phyloP scores from a whole-genome alignment of 2,888 invertebrate species.

The Latrodectus elegans region DNA sequence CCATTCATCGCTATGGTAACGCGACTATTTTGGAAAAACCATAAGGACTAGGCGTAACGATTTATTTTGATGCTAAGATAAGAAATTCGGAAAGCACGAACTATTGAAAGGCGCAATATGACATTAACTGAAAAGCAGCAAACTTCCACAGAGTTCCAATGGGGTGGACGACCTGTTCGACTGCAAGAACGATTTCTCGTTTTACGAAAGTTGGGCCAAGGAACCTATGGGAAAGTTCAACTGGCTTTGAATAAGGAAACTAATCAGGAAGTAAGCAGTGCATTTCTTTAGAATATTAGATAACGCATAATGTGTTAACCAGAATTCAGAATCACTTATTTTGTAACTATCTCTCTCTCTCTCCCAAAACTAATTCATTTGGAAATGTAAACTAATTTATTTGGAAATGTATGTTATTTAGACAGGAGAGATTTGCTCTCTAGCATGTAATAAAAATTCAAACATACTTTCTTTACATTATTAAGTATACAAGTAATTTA shows the following conservation, averaged over 20 bases:
- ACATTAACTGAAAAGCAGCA: background rate
- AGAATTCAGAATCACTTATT: background rate
- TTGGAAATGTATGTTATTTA: background rate
- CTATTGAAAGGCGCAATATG: background rate
- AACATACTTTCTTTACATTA: no score
- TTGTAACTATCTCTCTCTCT: background rate
- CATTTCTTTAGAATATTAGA: background rate
- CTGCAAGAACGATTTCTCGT: constrained; percentile 87
- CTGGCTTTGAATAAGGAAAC: constrained; percentile 98
- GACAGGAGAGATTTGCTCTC: background rate
- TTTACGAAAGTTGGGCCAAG: constrained; percentile 96
- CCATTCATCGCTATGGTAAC: no score
- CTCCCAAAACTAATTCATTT: background rate
- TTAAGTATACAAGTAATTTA: no score
- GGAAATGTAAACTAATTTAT: background rate
- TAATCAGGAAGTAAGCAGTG: constrained; percentile 87
- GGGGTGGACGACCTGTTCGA: constrained; percentile 34
- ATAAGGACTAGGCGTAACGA: background rate
- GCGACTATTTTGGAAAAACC: background rate
- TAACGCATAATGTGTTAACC: background rate
- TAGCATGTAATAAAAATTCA: no score
- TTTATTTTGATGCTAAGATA: background rate
- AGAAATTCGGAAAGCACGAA: background rate
- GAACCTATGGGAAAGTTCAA: constrained; percentile 99
- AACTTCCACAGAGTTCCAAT: background rate